phyloP scores from a whole-genome alignment of 2,113 vertebrate species.

The Indicator maculatus region DNA sequence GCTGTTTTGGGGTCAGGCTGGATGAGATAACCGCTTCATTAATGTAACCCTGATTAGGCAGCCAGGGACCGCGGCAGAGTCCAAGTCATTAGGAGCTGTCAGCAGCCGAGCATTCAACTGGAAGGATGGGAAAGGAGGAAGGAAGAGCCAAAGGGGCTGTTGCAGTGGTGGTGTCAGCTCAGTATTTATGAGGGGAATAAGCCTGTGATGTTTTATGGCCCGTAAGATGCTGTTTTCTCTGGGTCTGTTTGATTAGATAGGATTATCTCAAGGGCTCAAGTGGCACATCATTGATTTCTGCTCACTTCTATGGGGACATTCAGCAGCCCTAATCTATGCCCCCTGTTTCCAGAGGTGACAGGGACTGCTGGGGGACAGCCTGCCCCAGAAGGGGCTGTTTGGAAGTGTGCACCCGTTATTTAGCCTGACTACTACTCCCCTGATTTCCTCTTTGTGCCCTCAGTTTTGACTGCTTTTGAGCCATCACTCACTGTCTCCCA shows the following conservation, averaged over 20 bases:
- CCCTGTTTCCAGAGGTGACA: not conserved
- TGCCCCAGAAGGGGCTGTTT: not conserved
- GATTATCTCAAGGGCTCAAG: slow-evolving; percentile 52
- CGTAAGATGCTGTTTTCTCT: slow-evolving; percentile 47
- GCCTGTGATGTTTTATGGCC: slow-evolving; percentile 62
- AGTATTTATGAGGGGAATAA: slow-evolving; percentile 56
- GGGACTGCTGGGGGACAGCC: not conserved
- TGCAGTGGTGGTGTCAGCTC: slow-evolving; percentile 42
- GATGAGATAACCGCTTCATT: slow-evolving; percentile 32
- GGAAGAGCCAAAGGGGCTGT: slow-evolving; percentile 60
- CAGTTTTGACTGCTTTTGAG: not conserved
- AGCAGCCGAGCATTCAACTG: slow-evolving; percentile 51
- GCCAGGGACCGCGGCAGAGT: not conserved
- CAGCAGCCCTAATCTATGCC: slow-evolving; percentile 5
- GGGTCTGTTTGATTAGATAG: slow-evolving; percentile 64
- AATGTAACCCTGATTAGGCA: slow-evolving; percentile 50
- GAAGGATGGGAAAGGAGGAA: slow-evolving; percentile 39
- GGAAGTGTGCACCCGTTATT: not conserved
- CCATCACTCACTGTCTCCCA: not conserved
- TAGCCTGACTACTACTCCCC: not conserved
- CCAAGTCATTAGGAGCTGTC: slow-evolving; percentile 65
- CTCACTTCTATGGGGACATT: not conserved
- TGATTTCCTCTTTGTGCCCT: not conserved
- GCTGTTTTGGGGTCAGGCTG: slow-evolving; percentile 23
- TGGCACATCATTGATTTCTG: slow-evolving; percentile 51